phyloP scores from a whole-genome alignment of 1,140 invertebrate genomes.

The Drosophila cardini region DNA sequence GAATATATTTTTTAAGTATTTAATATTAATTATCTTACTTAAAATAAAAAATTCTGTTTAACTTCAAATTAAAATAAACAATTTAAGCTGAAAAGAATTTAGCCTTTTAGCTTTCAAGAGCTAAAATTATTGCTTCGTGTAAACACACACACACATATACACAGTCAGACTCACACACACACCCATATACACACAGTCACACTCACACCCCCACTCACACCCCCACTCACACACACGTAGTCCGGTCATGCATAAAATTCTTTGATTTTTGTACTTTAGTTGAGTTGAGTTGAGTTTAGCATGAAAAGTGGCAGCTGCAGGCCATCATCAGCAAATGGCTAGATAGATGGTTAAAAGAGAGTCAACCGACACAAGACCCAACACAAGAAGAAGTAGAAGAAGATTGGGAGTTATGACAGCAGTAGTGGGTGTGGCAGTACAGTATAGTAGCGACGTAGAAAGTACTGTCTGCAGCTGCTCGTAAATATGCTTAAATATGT shows the following conservation, averaged over 20 bases:
- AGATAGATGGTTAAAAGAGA: neutral
- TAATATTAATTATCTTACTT: no score
- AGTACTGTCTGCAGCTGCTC: neutral
- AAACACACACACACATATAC: no score
- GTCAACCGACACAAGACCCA: conserved; percentile 16
- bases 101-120: no score
- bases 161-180: conserved; percentile 22
- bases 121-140: no score
- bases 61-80: no score
- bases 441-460: neutral
- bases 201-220: conserved; percentile 19
- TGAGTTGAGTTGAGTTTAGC: conserved; percentile 31
- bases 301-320: conserved; percentile 43
- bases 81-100: no score
- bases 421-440: neutral
- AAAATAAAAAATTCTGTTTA: no score
- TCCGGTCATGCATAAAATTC: conserved; percentile 43
- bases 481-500: conserved; percentile 40
- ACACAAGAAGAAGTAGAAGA: no score
- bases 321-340: conserved; percentile 34
- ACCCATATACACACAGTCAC: neutral
- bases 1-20: no score
- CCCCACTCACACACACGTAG: neutral
- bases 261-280: conserved; percentile 57
- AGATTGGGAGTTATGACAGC: neutral